Base-by-base conservation (phyloP, 1,140 invertebrate genomes). In the Limonius californicus region DNA sequence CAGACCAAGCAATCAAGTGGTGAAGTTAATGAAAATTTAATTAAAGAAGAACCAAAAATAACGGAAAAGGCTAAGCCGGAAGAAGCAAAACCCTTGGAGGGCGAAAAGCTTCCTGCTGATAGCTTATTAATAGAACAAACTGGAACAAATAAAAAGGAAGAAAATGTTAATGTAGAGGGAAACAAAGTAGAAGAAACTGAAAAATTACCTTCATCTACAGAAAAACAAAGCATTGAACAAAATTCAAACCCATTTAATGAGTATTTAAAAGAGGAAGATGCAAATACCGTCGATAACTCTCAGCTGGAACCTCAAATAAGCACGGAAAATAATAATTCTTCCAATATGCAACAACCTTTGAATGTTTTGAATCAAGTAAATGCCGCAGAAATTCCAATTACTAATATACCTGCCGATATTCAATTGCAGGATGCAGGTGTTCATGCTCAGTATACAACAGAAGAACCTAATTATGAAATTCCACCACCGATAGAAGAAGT, bases 251-350 rank as follows among this genome's bases (percentile, higher is more conserved):
- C n/a, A n/a, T n/a, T n/a, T n/a, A n/a, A n/a, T n/a, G n/a, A n/a
- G n/a, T n/a, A n/a, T n/a, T 56, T 7, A 53, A 45, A 32, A 39
- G n/a, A 1, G 42, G 32, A 55, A 47, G 58, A 55, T 42, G 30
- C 23, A 47, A 57, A 45, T 15, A 53, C 32, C 16, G 35, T 15
- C 35, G 21, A 3, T 3, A 39, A 11, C 35, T 3, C 20, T 2
- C 8, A 16, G 4, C 7, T 30, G 3, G 16, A 32, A 32, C 11
- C 11, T 3, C 8, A 57, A 16, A 7, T 39, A 30, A 3, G 3
- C 35, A 11, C 20, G 9, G 39, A 47, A 15, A 12, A 35, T n/a
- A n/a, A n/a, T n/a, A n/a, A n/a, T n/a, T n/a, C n/a, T 30, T 23
- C 42, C 42, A 57, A 27, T 9, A 55, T 57, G 42, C 27, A 57